These are phyloP conservation scores for Galago senegalensis DNA, from an alignment of 2,797 vertebrate genomes.

Conservation along the genomic window DNA sequence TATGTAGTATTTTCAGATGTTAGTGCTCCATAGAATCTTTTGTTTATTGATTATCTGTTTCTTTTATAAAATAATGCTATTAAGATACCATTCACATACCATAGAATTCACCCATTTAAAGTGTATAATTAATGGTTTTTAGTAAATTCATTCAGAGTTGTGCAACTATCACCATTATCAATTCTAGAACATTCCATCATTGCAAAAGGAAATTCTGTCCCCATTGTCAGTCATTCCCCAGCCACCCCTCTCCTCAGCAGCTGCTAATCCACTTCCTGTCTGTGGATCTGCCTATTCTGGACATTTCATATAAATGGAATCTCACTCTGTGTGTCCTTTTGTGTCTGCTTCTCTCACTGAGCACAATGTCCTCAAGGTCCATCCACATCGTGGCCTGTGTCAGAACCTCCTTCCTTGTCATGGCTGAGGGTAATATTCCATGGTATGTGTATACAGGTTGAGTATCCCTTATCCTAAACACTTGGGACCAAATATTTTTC, in stretches of 20 bases:
- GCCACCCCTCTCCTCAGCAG: background rate
- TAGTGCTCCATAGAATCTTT: too few relatives aligned
- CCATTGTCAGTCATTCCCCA: background rate
- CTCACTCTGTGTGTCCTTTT: background rate
- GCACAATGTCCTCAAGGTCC: background rate
- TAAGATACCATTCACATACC: background rate
- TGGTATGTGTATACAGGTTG: background rate
- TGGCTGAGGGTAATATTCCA: background rate
- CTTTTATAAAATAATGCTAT: background rate
- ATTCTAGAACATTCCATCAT: background rate
- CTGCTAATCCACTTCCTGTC: background rate
- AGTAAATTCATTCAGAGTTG: background rate
- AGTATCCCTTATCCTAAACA: background rate
- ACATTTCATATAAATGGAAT: background rate
- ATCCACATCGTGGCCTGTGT: background rate
- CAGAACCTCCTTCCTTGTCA: background rate
- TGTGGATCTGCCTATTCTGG: background rate
- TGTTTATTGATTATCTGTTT: too few relatives aligned
- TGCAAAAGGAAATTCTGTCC: background rate
- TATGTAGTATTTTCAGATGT: accelerated
- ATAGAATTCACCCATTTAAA: background rate
- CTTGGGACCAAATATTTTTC: background rate
- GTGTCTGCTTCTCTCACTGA: background rate
- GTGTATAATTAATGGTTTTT: background rate
- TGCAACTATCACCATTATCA: background rate